Evolutionary conservation across 2,888 invertebrate species (phyloP).

Genomic region (Amiota communis): DNA sequence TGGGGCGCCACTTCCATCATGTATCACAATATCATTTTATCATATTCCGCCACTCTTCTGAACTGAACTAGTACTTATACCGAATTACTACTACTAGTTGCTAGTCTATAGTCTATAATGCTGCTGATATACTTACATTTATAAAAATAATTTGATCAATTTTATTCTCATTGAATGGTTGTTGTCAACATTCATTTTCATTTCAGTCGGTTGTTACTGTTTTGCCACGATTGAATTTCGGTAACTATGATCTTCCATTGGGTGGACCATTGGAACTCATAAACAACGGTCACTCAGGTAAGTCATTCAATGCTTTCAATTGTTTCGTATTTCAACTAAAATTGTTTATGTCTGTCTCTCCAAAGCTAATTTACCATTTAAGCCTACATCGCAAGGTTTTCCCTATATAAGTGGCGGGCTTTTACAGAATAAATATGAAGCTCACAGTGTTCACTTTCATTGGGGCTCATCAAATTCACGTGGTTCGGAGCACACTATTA

Average conservation of each 20-base stretch:
- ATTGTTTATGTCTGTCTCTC: not conserved
- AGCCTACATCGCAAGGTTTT: not conserved
- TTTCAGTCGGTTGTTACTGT: slow-evolving; percentile 50
- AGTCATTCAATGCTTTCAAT: slow-evolving; percentile 21
- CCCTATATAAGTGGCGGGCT: slow-evolving; percentile 60
- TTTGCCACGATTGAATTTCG: slow-evolving; percentile 53
- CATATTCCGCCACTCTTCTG: no score
- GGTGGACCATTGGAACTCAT: slow-evolving; percentile 76
- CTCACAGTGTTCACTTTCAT: slow-evolving; percentile 76
- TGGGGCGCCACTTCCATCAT: no score
- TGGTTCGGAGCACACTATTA: slow-evolving; percentile 75
- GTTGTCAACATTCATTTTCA: not conserved
- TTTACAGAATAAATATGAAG: slow-evolving; percentile 52
- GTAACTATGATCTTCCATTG: slow-evolving; percentile 78
- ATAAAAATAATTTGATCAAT: no score
- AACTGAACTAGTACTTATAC: no score
- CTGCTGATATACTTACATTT: no score
- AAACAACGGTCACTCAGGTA: slow-evolving; percentile 81
- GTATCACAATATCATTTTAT: no score
- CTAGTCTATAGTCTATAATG: no score
- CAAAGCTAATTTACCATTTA: not conserved
- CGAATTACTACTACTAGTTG: no score
- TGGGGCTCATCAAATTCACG: slow-evolving; percentile 80
- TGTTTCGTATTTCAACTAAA: not conserved
- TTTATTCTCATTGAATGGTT: not conserved